These are phyloP conservation scores for Acipenser transmontanus DNA, from an alignment of 2,797 vertebrate genomes.

Conservation along the genomic window DNA sequence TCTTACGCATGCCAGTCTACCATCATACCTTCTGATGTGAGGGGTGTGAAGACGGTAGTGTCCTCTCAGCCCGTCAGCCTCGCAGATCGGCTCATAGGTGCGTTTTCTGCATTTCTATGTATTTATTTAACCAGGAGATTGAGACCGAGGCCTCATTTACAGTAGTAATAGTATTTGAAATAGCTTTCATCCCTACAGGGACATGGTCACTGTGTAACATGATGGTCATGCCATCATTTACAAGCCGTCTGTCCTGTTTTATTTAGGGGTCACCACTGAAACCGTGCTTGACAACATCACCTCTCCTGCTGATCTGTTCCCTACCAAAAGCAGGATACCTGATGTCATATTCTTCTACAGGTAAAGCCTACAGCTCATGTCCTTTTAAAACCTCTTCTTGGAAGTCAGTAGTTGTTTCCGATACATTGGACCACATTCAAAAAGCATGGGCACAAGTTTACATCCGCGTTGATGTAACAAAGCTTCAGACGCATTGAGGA, in stretches of 20 bases:
- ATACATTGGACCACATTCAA: too few relatives aligned
- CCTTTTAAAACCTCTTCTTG: background rate
- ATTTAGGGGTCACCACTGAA: slow-evolving; percentile 68
- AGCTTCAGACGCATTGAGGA: too few relatives aligned
- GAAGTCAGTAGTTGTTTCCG: too few relatives aligned
- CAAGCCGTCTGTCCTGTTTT: slow-evolving; percentile 2
- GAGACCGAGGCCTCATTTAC: background rate
- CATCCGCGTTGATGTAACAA: too few relatives aligned
- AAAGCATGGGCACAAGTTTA: too few relatives aligned
- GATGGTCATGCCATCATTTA: slow-evolving; percentile 11
- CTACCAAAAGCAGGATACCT: slow-evolving; percentile 45
- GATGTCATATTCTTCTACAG: slow-evolving; percentile 88
- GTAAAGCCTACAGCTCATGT: slow-evolving; percentile 42
- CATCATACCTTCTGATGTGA: slow-evolving; percentile 74
- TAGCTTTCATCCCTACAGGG: background rate
- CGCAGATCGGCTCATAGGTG: slow-evolving; percentile 77
- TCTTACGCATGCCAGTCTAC: slow-evolving; percentile 78
- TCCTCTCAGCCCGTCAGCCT: slow-evolving; percentile 83
- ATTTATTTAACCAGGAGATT: background rate
- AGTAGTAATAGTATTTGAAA: background rate
- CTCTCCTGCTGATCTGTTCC: slow-evolving; percentile 66
- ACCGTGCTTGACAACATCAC: slow-evolving; percentile 56
- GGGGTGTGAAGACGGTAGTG: slow-evolving; percentile 61
- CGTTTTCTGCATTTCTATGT: slow-evolving; percentile 2
- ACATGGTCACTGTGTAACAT: background rate